Conservation (phyloP, 2,797 vertebrate species). For the Octomys mimax region DNA sequence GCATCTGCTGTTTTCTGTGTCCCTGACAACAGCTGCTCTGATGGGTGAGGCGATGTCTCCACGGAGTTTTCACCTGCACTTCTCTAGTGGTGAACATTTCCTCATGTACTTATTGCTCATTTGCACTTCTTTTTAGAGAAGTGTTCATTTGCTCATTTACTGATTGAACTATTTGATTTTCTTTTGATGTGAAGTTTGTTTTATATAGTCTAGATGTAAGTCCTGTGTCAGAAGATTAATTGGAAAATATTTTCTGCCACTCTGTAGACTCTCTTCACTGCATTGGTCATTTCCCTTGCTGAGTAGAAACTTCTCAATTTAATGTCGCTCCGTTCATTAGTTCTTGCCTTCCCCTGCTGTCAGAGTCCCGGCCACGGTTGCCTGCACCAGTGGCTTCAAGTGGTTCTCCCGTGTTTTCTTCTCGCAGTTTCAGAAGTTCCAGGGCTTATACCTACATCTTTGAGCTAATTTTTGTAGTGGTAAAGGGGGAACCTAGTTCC, state of each 20-base stretch:
- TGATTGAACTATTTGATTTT: neutral
- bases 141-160: neutral
- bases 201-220: neutral
- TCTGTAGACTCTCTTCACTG: neutral
- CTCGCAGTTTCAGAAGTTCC: neutral
- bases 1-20: neutral
- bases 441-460: too few species aligned
- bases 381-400: neutral
- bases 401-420: neutral
- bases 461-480: neutral
- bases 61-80: neutral
- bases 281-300: neutral
- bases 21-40: neutral
- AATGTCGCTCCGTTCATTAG: too few species aligned
- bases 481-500: neutral
- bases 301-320: neutral
- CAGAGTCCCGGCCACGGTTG: neutral
- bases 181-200: neutral
- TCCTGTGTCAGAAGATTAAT: neutral
- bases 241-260: neutral
- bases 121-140: neutral
- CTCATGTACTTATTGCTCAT: neutral
- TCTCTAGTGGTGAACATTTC: neutral
- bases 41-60: neutral
- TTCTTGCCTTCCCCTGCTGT: neutral